These are phyloP conservation scores for Tauraco hartlaubi DNA, from an alignment of 2,797 vertebrate species.

Conservation along the genomic window DNA sequence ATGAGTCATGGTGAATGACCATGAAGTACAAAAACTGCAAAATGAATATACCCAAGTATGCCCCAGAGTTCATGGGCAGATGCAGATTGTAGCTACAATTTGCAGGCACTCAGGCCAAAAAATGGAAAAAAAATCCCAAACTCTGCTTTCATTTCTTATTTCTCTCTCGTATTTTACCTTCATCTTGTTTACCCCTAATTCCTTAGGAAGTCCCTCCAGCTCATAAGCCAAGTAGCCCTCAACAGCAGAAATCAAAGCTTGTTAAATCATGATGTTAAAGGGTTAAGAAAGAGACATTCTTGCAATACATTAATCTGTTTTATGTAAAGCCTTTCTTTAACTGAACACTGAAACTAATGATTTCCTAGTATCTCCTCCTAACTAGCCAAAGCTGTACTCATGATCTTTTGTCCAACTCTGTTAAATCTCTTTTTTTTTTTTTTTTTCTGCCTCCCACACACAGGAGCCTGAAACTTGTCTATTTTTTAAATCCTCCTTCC, in stretches of 20 bases:
- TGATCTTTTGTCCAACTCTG: conserved; percentile 3
- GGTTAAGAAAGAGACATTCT: background rate
- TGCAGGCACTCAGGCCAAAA: background rate
- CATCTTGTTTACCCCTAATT: background rate
- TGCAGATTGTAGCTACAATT: background rate
- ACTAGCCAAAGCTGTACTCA: conserved; percentile 22
- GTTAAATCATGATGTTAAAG: background rate
- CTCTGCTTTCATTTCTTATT: background rate
- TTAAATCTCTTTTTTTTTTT: background rate
- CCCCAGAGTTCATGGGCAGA: background rate
- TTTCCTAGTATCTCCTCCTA: background rate
- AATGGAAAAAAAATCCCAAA: background rate
- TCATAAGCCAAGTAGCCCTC: background rate
- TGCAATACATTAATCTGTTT: background rate
- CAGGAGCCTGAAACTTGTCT: conserved; percentile 4
- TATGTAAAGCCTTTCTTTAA: background rate
- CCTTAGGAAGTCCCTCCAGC: background rate
- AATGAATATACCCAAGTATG: background rate
- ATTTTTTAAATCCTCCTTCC: background rate
- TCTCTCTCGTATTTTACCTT: background rate
- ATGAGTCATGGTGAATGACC: background rate
- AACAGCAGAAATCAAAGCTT: background rate
- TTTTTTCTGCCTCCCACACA: background rate
- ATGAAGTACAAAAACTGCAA: background rate
- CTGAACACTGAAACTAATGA: background rate